phyloP scores from a whole-genome alignment of 2,888 invertebrate genomes.

The Chymomyza caudatula region DNA sequence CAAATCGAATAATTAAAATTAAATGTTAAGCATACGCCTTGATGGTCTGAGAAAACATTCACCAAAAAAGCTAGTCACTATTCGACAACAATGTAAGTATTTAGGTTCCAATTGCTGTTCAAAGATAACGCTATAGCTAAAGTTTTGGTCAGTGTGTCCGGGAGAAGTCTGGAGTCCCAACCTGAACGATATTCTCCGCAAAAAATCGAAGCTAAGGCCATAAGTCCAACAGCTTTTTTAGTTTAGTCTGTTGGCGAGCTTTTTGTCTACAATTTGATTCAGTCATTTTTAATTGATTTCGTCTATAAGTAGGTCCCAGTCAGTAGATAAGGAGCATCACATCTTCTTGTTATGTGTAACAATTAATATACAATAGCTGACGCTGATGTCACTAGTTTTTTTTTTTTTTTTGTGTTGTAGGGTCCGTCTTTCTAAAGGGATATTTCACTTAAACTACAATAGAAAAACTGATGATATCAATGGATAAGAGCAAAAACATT shows the following conservation, averaged over 20 bases:
- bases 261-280: conserved; percentile 60
- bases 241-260: conserved; percentile 1
- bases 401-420: conserved; percentile 2
- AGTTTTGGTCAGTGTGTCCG: too few species aligned
- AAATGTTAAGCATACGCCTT: too few species aligned
- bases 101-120: too few species aligned
- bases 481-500: conserved; percentile 15
- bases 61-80: too few species aligned
- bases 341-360: conserved; percentile 64
- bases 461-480: conserved; percentile 54
- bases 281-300: conserved; percentile 67
- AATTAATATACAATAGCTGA: conserved; percentile 69
- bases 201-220: too few species aligned
- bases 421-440: conserved; percentile 28
- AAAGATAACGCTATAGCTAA: too few species aligned
- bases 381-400: conserved; percentile 61
- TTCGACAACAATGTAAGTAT: too few species aligned
- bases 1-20: background rate
- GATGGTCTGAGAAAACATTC: too few species aligned
- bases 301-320: conserved; percentile 20
- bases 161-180: too few species aligned
- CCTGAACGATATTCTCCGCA: too few species aligned
- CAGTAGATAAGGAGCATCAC: conserved; percentile 15
- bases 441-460: conserved; percentile 50
- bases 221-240: background rate